Evolutionary conservation across 2,797 vertebrate species (phyloP).

Genomic region (Hephaestus fuliginosus): DNA sequence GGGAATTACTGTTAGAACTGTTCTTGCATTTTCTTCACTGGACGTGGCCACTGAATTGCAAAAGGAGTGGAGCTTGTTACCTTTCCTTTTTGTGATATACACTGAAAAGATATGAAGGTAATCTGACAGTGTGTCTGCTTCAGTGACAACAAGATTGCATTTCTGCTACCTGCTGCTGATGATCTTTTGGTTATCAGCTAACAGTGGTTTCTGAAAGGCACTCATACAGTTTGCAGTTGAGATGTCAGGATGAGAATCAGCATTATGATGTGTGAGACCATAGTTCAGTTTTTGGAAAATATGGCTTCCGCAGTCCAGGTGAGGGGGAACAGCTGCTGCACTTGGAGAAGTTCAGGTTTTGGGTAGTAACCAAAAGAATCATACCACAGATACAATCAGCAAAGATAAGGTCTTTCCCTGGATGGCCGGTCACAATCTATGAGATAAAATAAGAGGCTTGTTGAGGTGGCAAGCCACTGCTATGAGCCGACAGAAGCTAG

Average conservation of each 20-base stretch:
- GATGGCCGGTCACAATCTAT: background rate
- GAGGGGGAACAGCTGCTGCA: background rate
- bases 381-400: conserved; percentile 19
- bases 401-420: background rate
- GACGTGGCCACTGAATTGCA: background rate
- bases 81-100: background rate
- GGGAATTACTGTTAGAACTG: background rate
- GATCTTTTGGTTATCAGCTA: background rate
- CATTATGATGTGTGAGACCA: background rate
- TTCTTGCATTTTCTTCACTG: background rate
- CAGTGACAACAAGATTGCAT: background rate
- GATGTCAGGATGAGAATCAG: background rate
- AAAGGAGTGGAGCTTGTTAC: background rate
- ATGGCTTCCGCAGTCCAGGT: background rate
- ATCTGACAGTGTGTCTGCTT: background rate
- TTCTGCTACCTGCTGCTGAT: background rate
- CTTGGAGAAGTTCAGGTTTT: background rate
- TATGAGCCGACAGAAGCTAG: background rate
- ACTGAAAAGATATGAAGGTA: background rate
- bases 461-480: background rate
- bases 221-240: background rate
- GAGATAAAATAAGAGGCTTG: conserved; percentile 14
- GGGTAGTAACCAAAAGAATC: conserved; percentile 1
- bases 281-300: background rate
- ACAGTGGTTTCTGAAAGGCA: conserved; percentile 11